A percentile compares a stretch with the other conserved stretches of the same genome.
These are phyloP conservation scores for Spea bombifrons DNA, from an alignment of 2,113 vertebrate genomes.

Conservation along the genomic window DNA sequence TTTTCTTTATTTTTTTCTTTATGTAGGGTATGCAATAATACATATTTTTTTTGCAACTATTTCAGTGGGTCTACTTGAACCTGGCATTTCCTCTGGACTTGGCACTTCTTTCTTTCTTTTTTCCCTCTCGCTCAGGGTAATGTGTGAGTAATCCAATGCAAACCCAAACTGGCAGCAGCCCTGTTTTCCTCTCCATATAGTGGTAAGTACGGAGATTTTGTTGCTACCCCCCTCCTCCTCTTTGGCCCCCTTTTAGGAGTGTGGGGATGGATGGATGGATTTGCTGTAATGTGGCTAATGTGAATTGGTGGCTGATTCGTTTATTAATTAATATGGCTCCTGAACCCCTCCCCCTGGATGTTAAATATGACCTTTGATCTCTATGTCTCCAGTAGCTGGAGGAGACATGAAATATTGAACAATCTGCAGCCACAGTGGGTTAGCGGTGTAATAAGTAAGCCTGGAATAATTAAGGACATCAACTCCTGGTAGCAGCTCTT, in stretches of 20 bases:
- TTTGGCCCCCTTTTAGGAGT: slow-evolving; percentile 65
- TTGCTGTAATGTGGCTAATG: slow-evolving; percentile 62
- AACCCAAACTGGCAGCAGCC: slow-evolving; percentile 84
- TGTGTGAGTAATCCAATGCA: slow-evolving; percentile 83
- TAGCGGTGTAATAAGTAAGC: slow-evolving; percentile 14
- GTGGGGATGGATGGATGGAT: slow-evolving; percentile 56
- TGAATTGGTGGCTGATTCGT: slow-evolving; percentile 70
- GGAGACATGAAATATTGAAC: slow-evolving; percentile 69
- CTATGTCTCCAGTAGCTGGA: slow-evolving; percentile 65
- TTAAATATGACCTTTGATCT: slow-evolving; percentile 91
- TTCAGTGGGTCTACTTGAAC: slow-evolving; percentile 70
- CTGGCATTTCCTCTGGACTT: slow-evolving; percentile 71
- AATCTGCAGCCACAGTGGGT: slow-evolving; percentile 63
- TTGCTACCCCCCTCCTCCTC: slow-evolving; percentile 51
- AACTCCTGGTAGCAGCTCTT: slow-evolving; percentile 46
- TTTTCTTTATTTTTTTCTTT: background rate
- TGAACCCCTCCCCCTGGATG: slow-evolving; percentile 74
- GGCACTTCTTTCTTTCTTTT: slow-evolving; percentile 42
- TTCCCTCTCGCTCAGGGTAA: slow-evolving; percentile 75
- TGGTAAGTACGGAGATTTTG: slow-evolving; percentile 81
- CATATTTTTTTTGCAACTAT: slow-evolving; percentile 70
- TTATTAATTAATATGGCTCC: slow-evolving; percentile 77
- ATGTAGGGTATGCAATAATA: no score
- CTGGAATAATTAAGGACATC: slow-evolving; percentile 17
- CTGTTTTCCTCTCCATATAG: slow-evolving; percentile 73